Conservation (phyloP, 2,113 vertebrate genomes). For the Neofelis nebulosa region DNA sequence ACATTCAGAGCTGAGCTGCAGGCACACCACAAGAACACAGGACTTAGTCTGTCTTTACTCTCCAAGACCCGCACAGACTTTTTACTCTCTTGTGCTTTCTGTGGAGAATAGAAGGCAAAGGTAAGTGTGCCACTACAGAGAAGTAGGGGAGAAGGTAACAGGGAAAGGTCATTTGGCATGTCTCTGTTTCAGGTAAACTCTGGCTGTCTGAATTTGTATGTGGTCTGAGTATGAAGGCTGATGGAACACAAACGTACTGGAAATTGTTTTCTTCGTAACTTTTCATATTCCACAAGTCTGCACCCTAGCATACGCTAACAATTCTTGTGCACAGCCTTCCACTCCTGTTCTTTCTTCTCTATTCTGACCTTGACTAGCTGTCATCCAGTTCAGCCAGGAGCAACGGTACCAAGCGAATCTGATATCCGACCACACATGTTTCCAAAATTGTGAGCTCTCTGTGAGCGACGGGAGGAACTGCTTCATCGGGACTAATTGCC, state of each 20-base stretch:
- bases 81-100: not conserved
- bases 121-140: too few relatives aligned
- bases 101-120: not conserved
- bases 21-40: too few relatives aligned
- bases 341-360: not conserved
- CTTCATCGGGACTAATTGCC: not conserved
- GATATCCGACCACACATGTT: accelerated
- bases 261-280: not conserved
- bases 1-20: not conserved
- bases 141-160: not conserved
- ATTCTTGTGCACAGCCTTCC: not conserved
- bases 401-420: too few relatives aligned
- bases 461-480: not conserved
- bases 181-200: not conserved
- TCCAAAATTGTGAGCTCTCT: not conserved
- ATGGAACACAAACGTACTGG: not conserved
- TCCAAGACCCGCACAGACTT: not conserved
- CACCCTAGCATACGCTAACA: not conserved
- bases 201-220: not conserved
- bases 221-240: not conserved
- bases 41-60: not conserved
- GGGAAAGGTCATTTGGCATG: not conserved
- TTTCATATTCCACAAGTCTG: not conserved
- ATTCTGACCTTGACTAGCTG: not conserved
- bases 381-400: too few relatives aligned